These are phyloP conservation scores for Strigamia transsilvanica DNA, from an alignment of 2,888 invertebrate species.

Conservation along the genomic window DNA sequence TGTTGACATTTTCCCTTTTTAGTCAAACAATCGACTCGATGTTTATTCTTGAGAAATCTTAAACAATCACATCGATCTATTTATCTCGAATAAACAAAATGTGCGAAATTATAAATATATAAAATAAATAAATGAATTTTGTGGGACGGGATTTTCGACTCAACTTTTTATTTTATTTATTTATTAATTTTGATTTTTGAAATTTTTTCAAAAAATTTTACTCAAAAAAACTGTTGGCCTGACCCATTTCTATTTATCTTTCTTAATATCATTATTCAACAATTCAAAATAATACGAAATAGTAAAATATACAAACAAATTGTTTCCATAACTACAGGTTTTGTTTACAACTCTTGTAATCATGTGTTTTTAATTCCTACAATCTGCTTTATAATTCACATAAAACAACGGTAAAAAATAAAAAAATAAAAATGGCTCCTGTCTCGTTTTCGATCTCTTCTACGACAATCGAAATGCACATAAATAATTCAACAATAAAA, in stretches of 20 bases:
- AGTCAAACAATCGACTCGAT: not conserved
- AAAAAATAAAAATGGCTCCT: not conserved
- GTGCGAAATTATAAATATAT: not conserved
- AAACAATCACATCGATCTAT: not conserved
- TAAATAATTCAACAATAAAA: not conserved
- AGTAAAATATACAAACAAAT: not conserved
- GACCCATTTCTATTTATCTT: not conserved
- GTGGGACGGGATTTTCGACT: not conserved
- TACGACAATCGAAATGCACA: not conserved
- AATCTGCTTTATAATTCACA: conserved; percentile 30
- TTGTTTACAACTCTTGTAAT: conserved; percentile 24
- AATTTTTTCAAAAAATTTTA: too few relatives aligned
- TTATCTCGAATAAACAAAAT: not conserved
- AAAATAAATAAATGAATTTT: not conserved
- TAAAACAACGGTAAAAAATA: conserved; percentile 18
- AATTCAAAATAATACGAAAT: not conserved
- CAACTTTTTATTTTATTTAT: not conserved
- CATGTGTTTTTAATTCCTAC: conserved; percentile 38
- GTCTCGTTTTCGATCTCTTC: too few relatives aligned
- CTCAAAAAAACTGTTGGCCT: not conserved
- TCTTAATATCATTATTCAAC: conserved; percentile 8
- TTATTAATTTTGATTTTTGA: not conserved
- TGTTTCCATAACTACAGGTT: conserved; percentile 15
- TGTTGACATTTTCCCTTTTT: conserved; percentile 13
- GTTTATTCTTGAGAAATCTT: not conserved